A percentile compares a stretch with the other conserved stretches of the same genome.
Conservation (phyloP, 2,888 invertebrate species). For the Cataglyphis livida region DNA sequence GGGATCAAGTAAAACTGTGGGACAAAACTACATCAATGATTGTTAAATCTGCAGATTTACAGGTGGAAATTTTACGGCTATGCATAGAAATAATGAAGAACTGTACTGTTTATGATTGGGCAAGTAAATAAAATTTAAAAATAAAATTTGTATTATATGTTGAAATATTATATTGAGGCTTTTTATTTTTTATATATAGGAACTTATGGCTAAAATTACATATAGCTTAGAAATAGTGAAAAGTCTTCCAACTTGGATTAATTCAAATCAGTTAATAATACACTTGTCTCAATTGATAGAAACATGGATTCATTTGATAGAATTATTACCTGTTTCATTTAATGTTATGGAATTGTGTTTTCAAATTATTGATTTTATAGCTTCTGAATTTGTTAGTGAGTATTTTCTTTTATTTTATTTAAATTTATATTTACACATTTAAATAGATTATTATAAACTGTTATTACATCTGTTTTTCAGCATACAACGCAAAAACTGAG, state of each 20-base stretch:
- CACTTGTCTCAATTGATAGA: slow-evolving; percentile 63
- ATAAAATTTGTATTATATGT: slow-evolving; percentile 47
- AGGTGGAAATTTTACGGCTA: slow-evolving; percentile 77
- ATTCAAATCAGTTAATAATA: slow-evolving; percentile 64
- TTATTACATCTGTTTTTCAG: slow-evolving; percentile 37
- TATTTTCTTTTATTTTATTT: slow-evolving; percentile 32
- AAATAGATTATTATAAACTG: slow-evolving; percentile 4
- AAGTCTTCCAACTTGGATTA: slow-evolving; percentile 75
- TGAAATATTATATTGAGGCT: slow-evolving; percentile 37
- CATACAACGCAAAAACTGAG: background rate
- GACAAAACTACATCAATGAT: slow-evolving; percentile 73
- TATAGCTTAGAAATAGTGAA: slow-evolving; percentile 77
- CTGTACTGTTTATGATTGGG: slow-evolving; percentile 68
- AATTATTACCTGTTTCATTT: slow-evolving; percentile 60
- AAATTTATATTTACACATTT: slow-evolving; percentile 2
- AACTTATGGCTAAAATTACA: slow-evolving; percentile 63
- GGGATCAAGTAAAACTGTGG: slow-evolving; percentile 76
- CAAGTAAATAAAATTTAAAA: slow-evolving; percentile 42
- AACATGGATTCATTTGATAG: slow-evolving; percentile 67
- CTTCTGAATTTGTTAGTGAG: slow-evolving; percentile 73
- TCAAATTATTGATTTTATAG: slow-evolving; percentile 75
- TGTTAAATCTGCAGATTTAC: slow-evolving; percentile 75
- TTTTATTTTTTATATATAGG: slow-evolving; percentile 58
- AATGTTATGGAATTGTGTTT: slow-evolving; percentile 75
- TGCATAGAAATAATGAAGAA: slow-evolving; percentile 74